These are phyloP conservation scores for Coreoperca whiteheadi DNA, from an alignment of 2,113 vertebrate species.

Conservation along the genomic window DNA sequence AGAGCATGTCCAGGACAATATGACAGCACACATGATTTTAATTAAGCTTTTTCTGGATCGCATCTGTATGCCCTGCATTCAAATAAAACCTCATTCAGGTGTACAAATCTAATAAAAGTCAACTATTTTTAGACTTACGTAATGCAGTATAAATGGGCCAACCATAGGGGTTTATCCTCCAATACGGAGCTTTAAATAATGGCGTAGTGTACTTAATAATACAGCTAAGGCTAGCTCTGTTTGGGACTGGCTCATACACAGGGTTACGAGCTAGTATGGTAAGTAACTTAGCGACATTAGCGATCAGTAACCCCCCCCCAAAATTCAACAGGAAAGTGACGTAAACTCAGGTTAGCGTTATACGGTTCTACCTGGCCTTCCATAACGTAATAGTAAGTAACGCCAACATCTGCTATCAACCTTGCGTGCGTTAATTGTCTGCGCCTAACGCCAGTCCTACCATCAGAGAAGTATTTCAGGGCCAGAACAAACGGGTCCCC, in stretches of 20 bases:
- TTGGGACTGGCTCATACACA: not conserved
- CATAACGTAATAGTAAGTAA: not conserved
- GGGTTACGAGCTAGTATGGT: not conserved
- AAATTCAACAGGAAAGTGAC: not conserved
- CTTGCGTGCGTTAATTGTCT: not conserved
- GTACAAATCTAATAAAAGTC: not conserved
- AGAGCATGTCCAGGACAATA: not conserved
- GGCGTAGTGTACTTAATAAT: no score
- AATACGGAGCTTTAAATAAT: not conserved
- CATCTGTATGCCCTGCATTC: no score
- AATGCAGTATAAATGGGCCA: not conserved
- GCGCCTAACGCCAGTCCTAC: slow-evolving; percentile 64
- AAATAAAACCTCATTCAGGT: not conserved
- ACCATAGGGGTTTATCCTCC: not conserved
- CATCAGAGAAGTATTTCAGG: slow-evolving; percentile 84
- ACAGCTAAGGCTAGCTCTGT: not conserved
- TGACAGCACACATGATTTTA: not conserved
- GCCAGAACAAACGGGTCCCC: slow-evolving; percentile 81
- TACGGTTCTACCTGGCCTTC: not conserved
- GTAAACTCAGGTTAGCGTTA: not conserved
- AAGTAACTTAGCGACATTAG: slow-evolving; percentile 2
- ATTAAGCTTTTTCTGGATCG: no score
- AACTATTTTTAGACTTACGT: not conserved
- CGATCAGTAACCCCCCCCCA: not conserved
- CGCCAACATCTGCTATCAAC: not conserved